These are phyloP conservation scores for Lomographa bimaculata DNA, from an alignment of 2,888 invertebrate species.

Conservation along the genomic window DNA sequence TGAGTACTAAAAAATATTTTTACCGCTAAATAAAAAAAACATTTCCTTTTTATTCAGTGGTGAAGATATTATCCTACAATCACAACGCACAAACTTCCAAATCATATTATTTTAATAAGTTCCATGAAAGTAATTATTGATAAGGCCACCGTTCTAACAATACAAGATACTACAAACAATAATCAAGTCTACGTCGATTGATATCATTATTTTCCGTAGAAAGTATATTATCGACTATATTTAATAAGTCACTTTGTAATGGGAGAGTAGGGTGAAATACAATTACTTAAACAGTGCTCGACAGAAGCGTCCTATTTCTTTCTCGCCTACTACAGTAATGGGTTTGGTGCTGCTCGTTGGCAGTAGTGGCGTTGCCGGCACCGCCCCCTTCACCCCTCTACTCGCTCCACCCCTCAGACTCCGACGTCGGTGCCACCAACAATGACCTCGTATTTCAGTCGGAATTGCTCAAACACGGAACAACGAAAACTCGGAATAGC, in stretches of 20 bases:
- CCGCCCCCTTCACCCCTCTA: conserved; percentile 46
- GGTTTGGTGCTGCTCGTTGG: conserved; percentile 60
- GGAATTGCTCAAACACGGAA: conserved; percentile 81
- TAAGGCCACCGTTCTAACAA: no score
- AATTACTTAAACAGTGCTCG: conserved; percentile 78
- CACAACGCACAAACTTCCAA: no score
- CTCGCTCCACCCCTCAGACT: conserved; percentile 51
- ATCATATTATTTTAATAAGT: no score
- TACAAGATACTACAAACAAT: conserved; percentile 3
- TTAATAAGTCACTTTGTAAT: conserved; percentile 32
- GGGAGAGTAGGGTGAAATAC: conserved; percentile 71
- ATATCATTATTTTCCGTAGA: conserved; percentile 15
- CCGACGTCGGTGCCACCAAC: conserved; percentile 78
- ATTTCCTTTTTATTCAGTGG: no score
- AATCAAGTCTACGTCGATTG: conserved; percentile 7
- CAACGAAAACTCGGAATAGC: conserved; percentile 74
- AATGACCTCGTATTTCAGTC: conserved; percentile 83
- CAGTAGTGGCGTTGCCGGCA: conserved; percentile 49
- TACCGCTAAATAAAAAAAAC: no score
- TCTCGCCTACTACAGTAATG: conserved; percentile 77
- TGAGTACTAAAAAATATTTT: no score
- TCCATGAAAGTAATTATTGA: no score
- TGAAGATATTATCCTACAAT: no score
- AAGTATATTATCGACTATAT: conserved; percentile 25
- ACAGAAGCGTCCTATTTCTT: conserved; percentile 77